Percentiles rank a stretch among this genome's conserved stretches.
Conservation (phyloP, 2,888 invertebrate genomes). For the Liopterus haemorrhoidalis region DNA sequence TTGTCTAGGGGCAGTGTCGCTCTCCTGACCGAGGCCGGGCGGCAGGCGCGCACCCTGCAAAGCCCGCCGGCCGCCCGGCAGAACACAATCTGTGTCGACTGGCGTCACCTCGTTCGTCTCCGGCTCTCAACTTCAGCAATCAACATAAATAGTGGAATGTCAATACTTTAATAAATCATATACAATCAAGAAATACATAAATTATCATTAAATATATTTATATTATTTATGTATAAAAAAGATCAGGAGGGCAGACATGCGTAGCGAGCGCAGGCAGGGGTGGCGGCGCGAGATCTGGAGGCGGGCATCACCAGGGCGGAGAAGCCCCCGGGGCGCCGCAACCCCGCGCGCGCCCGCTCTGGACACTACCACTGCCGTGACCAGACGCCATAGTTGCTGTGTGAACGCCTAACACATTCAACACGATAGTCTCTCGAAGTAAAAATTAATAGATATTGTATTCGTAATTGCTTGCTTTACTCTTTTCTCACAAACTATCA, state of each 20-base stretch:
- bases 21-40: not conserved
- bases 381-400: too few species aligned
- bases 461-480: slow-evolving; percentile 17
- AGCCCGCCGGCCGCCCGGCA: slow-evolving; percentile 7
- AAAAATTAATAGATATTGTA: slow-evolving; percentile 21
- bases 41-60: slow-evolving; percentile 5
- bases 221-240: slow-evolving; percentile 16
- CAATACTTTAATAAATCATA: slow-evolving; percentile 25
- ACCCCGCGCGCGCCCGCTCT: too few species aligned
- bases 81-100: not conserved
- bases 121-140: slow-evolving; percentile 11
- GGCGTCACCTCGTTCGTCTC: too few species aligned
- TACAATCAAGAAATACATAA: slow-evolving; percentile 20
- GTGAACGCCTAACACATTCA: too few species aligned
- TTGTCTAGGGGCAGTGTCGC: not conserved
- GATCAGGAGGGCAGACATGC: too few species aligned
- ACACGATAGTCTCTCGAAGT: slow-evolving; percentile 21
- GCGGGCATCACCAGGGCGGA: slow-evolving; percentile 9
- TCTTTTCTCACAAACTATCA: slow-evolving; percentile 18
- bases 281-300: too few species aligned
- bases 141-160: slow-evolving; percentile 20
- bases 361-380: too few species aligned
- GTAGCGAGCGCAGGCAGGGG: too few species aligned
- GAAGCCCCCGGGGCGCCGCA: slow-evolving; percentile 10
- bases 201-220: slow-evolving; percentile 18